phyloP scores from a whole-genome alignment of 2,888 invertebrate genomes.

The Phragmatobia fuliginosa region DNA sequence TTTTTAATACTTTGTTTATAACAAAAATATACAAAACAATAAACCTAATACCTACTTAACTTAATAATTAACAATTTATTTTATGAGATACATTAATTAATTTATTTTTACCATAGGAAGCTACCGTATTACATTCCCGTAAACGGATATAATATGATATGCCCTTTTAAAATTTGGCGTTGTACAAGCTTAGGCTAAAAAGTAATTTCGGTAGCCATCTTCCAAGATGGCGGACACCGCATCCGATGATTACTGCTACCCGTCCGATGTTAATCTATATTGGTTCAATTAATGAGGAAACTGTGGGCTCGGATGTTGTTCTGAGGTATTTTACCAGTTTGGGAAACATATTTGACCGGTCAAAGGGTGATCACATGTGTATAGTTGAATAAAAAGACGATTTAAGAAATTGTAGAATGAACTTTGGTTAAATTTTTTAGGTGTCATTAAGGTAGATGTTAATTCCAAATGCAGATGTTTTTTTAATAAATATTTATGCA shows the following conservation, averaged over 20 bases:
- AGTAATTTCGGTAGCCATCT: constrained; percentile 23
- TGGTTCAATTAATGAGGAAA: constrained; percentile 59
- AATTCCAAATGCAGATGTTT: not conserved
- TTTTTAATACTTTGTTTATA: no score
- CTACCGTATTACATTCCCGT: not conserved
- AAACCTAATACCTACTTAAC: no score
- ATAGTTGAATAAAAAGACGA: constrained; percentile 8
- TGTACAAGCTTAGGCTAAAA: constrained; percentile 16
- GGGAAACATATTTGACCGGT: constrained; percentile 29
- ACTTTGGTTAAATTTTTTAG: not conserved
- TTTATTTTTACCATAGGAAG: not conserved
- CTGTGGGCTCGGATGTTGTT: constrained; percentile 50
- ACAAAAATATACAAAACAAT: no score
- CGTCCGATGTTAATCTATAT: constrained; percentile 50
- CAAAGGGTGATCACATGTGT: constrained; percentile 15
- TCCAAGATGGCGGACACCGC: constrained; percentile 23
- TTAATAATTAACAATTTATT: not conserved
- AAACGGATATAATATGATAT: not conserved
- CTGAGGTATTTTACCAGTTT: constrained; percentile 30
- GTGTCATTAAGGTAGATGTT: not conserved
- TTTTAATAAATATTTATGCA: not conserved
- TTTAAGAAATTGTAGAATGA: not conserved
- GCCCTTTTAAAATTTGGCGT: not conserved
- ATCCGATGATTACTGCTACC: constrained; percentile 31
- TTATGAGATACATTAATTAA: not conserved